phyloP scores from a whole-genome alignment of 2,888 invertebrate species.

The Watsonalla cultraria region DNA sequence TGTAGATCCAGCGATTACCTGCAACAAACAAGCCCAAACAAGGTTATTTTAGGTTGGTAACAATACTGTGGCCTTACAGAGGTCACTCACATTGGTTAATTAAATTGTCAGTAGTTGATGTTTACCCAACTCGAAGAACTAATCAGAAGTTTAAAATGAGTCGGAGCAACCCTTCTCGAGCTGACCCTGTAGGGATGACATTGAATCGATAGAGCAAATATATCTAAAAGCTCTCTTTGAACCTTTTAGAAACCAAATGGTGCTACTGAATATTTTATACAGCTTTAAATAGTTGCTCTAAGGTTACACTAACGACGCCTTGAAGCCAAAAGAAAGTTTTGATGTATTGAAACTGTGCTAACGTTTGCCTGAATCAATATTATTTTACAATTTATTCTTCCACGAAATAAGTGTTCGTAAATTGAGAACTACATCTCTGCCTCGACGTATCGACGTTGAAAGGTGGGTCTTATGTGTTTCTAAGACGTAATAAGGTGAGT shows the following conservation, averaged over 20 bases:
- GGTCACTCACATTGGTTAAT: constrained; percentile 1
- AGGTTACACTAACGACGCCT: constrained; percentile 3
- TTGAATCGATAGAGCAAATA: constrained; percentile 24
- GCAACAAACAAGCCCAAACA: neutral
- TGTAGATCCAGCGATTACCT: no score
- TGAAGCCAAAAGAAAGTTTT: neutral
- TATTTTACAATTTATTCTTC: no score
- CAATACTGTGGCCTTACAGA: neutral
- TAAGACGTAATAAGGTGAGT: no score
- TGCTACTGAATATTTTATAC: constrained; percentile 26
- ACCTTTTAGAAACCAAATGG: constrained; percentile 22
- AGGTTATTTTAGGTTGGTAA: constrained; percentile 2
- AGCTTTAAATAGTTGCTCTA: constrained; percentile 18
- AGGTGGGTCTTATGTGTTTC: no score
- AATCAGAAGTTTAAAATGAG: constrained; percentile 19
- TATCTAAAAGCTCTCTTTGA: constrained; percentile 9
- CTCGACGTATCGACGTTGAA: no score
- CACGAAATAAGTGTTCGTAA: no score
- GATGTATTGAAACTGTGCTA: no score
- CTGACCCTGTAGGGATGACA: constrained; percentile 14
- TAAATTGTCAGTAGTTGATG: constrained; percentile 3
- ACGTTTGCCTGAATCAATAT: no score
- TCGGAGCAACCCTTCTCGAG: constrained; percentile 11
- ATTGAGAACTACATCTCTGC: no score
- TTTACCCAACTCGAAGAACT: constrained; percentile 2